phyloP scores from a whole-genome alignment of 1,140 invertebrate genomes.

The Subanguina moxae region DNA sequence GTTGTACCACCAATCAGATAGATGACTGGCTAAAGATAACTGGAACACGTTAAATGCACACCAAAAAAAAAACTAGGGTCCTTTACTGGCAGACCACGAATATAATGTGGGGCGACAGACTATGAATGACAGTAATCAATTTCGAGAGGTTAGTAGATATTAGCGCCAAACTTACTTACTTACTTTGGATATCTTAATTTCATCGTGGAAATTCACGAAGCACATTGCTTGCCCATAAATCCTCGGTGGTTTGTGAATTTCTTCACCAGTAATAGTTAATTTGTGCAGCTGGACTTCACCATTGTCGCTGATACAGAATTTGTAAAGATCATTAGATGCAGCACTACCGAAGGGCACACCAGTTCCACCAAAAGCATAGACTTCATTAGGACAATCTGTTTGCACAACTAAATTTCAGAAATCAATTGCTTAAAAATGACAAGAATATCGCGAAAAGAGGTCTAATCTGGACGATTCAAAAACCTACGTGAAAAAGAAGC shows the following conservation, averaged over 20 bases:
- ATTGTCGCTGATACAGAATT: constrained; percentile 61
- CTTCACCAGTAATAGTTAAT: constrained; percentile 2
- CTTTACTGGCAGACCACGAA: no score
- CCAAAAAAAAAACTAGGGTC: no score
- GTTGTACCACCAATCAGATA: constrained; percentile 61
- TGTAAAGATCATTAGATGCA: constrained; percentile 73
- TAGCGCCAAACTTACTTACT: no score
- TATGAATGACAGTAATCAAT: no score
- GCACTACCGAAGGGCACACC: constrained; percentile 77
- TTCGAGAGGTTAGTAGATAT: no score
- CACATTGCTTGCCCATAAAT: constrained; percentile 27
- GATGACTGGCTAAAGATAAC: constrained; percentile 40
- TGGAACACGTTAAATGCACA: no score
- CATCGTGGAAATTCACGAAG: no score
- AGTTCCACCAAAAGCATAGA: constrained; percentile 81
- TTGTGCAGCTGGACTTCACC: constrained; percentile 10
- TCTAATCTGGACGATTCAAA: background rate
- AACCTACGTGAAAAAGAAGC: constrained; percentile 33
- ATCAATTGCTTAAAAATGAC: no score
- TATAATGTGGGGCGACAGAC: no score
- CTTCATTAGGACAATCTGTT: constrained; percentile 67
- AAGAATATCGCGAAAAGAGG: no score
- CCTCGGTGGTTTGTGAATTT: constrained; percentile 10
- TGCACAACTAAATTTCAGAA: constrained; percentile 32
- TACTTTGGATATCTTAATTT: no score